Conservation (phyloP, 2,797 vertebrate species). For the Urosaurus nigricauda region DNA sequence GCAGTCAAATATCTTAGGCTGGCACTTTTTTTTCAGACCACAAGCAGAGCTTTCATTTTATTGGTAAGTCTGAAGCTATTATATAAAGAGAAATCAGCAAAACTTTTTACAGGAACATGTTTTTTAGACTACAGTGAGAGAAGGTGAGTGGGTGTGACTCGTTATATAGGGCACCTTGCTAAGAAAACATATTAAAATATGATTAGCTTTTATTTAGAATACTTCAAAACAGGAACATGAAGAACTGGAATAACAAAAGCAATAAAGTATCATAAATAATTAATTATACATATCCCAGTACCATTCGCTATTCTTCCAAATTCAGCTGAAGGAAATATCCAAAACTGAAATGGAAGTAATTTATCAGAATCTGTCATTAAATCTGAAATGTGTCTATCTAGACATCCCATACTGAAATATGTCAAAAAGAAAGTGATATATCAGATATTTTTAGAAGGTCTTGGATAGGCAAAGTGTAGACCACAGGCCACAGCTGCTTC, state of each 20-base stretch:
- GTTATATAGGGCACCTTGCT: background rate
- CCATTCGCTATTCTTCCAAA: background rate
- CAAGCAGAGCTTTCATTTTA: background rate
- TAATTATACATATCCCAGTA: background rate
- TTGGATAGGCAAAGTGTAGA: background rate
- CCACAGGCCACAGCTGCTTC: background rate
- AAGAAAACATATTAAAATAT: slow-evolving; percentile 3
- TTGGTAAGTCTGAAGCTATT: background rate
- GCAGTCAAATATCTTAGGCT: background rate
- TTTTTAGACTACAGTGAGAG: background rate
- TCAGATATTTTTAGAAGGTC: background rate
- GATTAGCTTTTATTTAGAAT: background rate
- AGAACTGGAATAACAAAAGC: background rate
- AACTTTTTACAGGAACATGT: background rate
- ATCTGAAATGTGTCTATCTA: background rate
- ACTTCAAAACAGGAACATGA: slow-evolving; percentile 5
- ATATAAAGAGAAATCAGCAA: background rate
- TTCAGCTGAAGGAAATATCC: background rate
- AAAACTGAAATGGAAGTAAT: background rate
- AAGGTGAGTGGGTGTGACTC: background rate
- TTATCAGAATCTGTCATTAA: background rate
- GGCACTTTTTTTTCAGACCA: background rate
- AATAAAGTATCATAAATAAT: background rate
- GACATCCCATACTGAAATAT: background rate
- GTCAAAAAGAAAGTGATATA: background rate